phyloP scores from a whole-genome alignment of 1,140 invertebrate species.

The Platyscapa corneri region DNA sequence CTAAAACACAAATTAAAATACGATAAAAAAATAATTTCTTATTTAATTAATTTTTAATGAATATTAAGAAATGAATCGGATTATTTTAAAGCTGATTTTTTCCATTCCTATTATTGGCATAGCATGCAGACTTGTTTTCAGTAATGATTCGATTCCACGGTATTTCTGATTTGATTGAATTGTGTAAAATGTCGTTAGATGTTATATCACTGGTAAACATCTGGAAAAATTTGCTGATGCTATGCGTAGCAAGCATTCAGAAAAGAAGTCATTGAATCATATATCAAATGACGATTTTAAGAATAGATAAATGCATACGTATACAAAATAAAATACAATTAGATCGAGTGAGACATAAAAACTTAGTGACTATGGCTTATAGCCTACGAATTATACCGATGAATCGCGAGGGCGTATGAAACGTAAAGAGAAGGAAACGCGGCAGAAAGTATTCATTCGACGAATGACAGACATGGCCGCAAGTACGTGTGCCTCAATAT shows the following conservation, averaged over 20 bases:
- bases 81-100: not conserved
- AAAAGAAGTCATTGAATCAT: not conserved
- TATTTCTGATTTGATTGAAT: not conserved
- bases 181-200: not conserved
- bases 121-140: not conserved
- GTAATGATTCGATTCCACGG: not conserved
- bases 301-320: not conserved
- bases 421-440: not conserved
- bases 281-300: not conserved
- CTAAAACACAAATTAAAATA: too few species aligned
- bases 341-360: too few species aligned
- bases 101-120: not conserved
- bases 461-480: slow-evolving; percentile 16
- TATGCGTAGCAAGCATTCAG: too few species aligned
- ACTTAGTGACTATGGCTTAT: not conserved
- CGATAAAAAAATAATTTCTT: too few species aligned
- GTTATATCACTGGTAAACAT: not conserved
- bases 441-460: not conserved
- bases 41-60: too few species aligned
- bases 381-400: not conserved
- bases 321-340: not conserved
- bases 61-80: not conserved
- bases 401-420: not conserved
- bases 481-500: slow-evolving; percentile 3
- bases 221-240: too few species aligned